A percentile compares a stretch with the other conserved stretches of the same genome.
Conservation (phyloP, 2,888 invertebrate genomes). For the Tolmerus cingulatus region DNA sequence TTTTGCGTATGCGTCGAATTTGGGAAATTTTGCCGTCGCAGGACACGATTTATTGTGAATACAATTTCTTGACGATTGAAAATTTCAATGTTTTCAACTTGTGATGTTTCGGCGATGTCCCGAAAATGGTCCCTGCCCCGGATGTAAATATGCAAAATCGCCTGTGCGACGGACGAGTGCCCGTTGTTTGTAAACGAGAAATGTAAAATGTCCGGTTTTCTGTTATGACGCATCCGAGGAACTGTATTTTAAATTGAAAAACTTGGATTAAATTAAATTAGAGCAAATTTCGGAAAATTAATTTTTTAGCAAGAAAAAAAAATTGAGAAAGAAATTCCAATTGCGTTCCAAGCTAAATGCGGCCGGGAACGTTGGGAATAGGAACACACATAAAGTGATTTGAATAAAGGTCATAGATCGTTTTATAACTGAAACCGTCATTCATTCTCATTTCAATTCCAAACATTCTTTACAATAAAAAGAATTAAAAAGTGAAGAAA, state of each 20-base stretch:
- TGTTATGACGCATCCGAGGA: conserved; percentile 57
- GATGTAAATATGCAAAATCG: conserved; percentile 58
- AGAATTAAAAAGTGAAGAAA: too few species aligned
- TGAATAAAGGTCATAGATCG: too few species aligned
- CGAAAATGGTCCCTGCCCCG: conserved; percentile 60
- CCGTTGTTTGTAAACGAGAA: conserved; percentile 57
- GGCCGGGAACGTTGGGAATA: neutral
- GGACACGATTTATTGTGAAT: conserved; percentile 56
- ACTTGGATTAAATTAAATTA: neutral
- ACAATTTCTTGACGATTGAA: conserved; percentile 53
- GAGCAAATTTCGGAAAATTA: neutral
- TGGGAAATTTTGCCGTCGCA: conserved; percentile 52
- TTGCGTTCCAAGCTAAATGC: neutral
- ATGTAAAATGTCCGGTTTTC: conserved; percentile 57
- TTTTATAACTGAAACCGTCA: too few species aligned
- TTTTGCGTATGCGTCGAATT: conserved; percentile 56
- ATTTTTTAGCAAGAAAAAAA: neutral
- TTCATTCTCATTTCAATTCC: too few species aligned
- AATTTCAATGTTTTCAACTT: neutral
- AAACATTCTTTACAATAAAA: too few species aligned
- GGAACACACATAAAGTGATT: neutral
- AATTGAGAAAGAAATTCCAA: too few species aligned
- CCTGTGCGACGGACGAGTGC: conserved; percentile 56
- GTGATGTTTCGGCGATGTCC: conserved; percentile 52
- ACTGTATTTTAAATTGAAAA: conserved; percentile 50